A percentile compares a stretch with the other conserved stretches of the same genome.
These are phyloP conservation scores for Menidia menidia DNA, from an alignment of 2,797 vertebrate genomes.

Conservation along the genomic window DNA sequence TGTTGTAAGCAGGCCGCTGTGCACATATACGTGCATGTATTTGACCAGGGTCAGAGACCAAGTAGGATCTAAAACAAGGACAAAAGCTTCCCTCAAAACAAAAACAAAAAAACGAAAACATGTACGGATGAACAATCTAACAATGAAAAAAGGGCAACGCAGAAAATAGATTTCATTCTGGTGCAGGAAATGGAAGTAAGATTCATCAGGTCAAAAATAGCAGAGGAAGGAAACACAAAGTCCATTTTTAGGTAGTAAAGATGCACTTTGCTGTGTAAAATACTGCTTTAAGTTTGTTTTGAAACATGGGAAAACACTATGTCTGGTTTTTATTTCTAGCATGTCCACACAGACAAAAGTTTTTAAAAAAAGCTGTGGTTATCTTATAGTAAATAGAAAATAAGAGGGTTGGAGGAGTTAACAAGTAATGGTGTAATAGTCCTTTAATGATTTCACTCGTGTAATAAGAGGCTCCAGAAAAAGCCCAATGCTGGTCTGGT, in stretches of 20 bases:
- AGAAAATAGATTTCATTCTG: conserved; percentile 69
- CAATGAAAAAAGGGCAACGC: conserved; percentile 72
- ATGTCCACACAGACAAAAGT: neutral
- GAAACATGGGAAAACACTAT: conserved; percentile 31
- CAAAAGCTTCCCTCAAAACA: conserved; percentile 55
- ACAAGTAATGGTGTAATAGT: conserved; percentile 50
- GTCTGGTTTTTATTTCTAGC: neutral
- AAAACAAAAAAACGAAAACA: neutral
- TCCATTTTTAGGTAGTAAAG: conserved; percentile 1
- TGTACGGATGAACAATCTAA: conserved; percentile 36
- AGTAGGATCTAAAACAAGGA: conserved; percentile 58
- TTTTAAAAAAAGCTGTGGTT: conserved; percentile 2
- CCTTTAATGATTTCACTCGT: conserved; percentile 54
- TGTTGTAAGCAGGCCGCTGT: conserved; percentile 17
- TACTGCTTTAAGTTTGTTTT: conserved; percentile 28
- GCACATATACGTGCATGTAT: conserved; percentile 4
- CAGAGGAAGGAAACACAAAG: conserved; percentile 33
- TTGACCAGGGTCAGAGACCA: conserved; percentile 39
- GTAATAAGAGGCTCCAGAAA: conserved; percentile 70
- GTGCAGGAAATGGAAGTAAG: conserved; percentile 54
- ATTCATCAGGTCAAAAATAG: conserved; percentile 33
- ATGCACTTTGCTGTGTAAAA: conserved; percentile 37
- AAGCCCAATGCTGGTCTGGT: conserved; percentile 51
- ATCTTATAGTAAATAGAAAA: conserved; percentile 8
- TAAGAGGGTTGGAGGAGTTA: conserved; percentile 22